Evolutionary conservation across 1,140 invertebrate genomes (phyloP).

Genomic region (Formica exsecta): DNA sequence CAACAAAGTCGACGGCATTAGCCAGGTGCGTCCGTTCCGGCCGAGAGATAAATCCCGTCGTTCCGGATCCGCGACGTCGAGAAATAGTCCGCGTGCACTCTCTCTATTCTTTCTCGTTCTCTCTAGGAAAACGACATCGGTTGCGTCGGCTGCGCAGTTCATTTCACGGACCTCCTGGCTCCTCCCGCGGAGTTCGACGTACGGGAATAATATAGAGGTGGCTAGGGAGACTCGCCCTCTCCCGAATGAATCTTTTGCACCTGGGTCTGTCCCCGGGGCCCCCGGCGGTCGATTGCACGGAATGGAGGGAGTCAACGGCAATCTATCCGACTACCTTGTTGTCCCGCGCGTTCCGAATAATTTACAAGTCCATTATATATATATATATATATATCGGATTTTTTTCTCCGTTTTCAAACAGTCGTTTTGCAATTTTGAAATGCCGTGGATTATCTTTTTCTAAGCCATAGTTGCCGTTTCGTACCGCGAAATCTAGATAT

Average conservation of each 20-base stretch:
- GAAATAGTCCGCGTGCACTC: slow-evolving; percentile 32
- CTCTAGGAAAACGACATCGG: slow-evolving; percentile 27
- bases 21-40: slow-evolving; percentile 68
- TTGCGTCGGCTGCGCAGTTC: slow-evolving; percentile 58
- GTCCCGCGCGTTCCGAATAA: slow-evolving; percentile 70
- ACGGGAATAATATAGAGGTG: slow-evolving; percentile 66
- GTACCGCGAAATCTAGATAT: background rate
- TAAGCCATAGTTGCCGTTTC: background rate
- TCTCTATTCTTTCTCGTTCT: background rate
- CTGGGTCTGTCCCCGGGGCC: slow-evolving; percentile 65
- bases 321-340: slow-evolving; percentile 65
- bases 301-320: slow-evolving; percentile 28
- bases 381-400: slow-evolving; percentile 77
- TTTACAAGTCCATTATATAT: slow-evolving; percentile 74
- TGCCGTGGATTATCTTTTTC: too few species aligned
- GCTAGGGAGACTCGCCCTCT: slow-evolving; percentile 49
- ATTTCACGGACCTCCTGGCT: slow-evolving; percentile 49
- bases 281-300: slow-evolving; percentile 26
- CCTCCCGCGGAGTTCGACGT: slow-evolving; percentile 63
- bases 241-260: slow-evolving; percentile 57
- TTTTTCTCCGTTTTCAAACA: slow-evolving; percentile 62
- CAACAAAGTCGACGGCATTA: slow-evolving; percentile 72
- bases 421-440: slow-evolving; percentile 32
- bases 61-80: slow-evolving; percentile 39
- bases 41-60: slow-evolving; percentile 68